Conservation (phyloP, 2,113 vertebrate species). For the Perca fluviatilis region DNA sequence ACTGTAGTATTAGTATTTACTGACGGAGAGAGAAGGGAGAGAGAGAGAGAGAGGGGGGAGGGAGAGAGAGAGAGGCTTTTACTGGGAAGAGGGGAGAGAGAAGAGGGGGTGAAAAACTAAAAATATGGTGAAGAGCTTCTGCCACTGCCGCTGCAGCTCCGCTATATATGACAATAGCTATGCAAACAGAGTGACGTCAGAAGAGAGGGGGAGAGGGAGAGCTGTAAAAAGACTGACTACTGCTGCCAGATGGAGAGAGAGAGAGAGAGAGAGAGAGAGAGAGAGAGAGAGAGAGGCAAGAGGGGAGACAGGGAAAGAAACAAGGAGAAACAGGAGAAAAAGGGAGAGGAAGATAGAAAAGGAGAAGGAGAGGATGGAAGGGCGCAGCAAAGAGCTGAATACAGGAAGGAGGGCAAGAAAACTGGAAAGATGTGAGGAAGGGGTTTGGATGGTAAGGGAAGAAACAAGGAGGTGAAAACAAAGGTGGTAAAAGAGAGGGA, state of each 20-base stretch:
- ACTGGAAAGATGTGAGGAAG: not conserved
- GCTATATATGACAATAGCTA: constrained; percentile 92
- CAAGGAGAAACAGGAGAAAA: not conserved
- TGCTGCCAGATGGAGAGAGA: constrained; percentile 72
- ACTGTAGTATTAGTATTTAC: constrained; percentile 61
- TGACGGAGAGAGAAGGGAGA: constrained; percentile 31
- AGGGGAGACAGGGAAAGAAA: not conserved
- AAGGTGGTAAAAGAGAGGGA: constrained; percentile 19
- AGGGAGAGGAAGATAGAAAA: not conserved
- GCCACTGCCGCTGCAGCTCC: constrained; percentile 85
- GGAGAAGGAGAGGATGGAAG: not conserved
- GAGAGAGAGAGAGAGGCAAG: constrained; percentile 24
- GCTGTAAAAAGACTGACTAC: constrained; percentile 46
- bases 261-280: constrained; percentile 43
- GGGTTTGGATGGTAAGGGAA: not conserved
- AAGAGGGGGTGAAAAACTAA: constrained; percentile 24
- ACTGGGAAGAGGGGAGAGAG: constrained; percentile 64
- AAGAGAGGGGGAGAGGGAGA: constrained; percentile 43
- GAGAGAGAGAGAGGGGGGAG: constrained; percentile 8
- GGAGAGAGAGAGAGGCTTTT: constrained; percentile 62
- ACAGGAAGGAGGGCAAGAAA: constrained; percentile 16
- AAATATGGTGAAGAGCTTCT: constrained; percentile 80
- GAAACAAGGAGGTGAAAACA: constrained; percentile 8
- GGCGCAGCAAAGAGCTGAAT: constrained; percentile 16
- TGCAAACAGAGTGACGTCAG: constrained; percentile 93